These are phyloP conservation scores for Platyrinchus mystaceus DNA, from an alignment of 2,797 vertebrate genomes.

Conservation along the genomic window DNA sequence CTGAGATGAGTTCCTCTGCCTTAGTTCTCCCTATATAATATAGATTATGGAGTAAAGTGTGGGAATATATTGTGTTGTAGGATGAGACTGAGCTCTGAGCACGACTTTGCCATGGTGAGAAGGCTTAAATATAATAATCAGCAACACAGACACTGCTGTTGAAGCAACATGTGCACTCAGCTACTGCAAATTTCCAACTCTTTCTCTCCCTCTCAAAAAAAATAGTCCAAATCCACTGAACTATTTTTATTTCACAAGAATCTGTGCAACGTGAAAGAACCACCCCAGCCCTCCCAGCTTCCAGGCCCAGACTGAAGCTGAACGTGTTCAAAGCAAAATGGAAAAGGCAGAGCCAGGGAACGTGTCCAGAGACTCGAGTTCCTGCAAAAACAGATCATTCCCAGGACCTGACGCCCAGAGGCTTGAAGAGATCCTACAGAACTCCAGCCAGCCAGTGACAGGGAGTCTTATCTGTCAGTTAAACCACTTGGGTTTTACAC, in stretches of 20 bases:
- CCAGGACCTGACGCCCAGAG: neutral
- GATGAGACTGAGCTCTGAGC: neutral
- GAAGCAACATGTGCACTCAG: neutral
- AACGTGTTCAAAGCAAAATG: conserved; percentile 39
- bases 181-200: neutral
- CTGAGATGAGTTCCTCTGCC: neutral
- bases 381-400: neutral
- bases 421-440: neutral
- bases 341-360: conserved; percentile 31
- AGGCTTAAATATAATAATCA: neutral
- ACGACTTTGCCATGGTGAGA: neutral
- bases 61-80: neutral
- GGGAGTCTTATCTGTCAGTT: conserved; percentile 23
- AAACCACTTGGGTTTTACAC: conserved; percentile 21
- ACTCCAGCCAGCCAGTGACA: neutral
- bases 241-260: conserved; percentile 42
- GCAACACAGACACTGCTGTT: neutral
- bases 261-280: conserved; percentile 16
- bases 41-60: neutral
- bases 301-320: neutral
- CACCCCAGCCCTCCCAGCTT: neutral
- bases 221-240: neutral
- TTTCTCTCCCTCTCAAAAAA: neutral
- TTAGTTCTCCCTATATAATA: neutral
- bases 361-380: neutral